Base-by-base conservation (phyloP, 2,113 vertebrate genomes). In the Ascaphus truei region DNA sequence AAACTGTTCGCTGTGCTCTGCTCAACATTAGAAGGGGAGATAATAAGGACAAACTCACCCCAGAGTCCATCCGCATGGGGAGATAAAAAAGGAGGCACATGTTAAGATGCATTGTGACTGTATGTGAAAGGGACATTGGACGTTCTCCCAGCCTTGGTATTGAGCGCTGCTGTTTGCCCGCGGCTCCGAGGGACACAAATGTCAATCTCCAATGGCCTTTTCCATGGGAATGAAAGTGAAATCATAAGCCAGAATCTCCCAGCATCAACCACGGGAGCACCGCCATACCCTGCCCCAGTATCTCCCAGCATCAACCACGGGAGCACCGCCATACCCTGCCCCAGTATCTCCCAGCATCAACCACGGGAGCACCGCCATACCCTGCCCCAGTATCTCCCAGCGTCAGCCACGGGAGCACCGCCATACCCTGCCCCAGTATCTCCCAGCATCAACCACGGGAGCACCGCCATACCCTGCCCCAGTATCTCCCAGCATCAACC, bases 201-300 rank as follows among this genome's bases (percentile, higher is more conserved):
- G 64, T 67, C 51, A 67, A 56, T 56, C 51, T 45, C 52, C 31
- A 57, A 67, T 67, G 51, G 64, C 51, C 64, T 57, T 66, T n/a
- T 55, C 63, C 26, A 33, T 31, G 27, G 26, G 64, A 56, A 57
- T 57, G 48, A 65, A 65, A 65, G 22, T 52, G 15, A 64, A 52
- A 64, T 64, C 25, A 22, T 48, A 37, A 27, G 33, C 50, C 62
- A 65, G 48, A 55, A 26, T 55, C 34, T 53, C 15, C 25, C 48
- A 16, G 23, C 47, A 65, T n/a, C 23, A 51, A 22, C 47, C 15
- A 48, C 23, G 43, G 27, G 29, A 15, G 22, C 16, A 26, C 20
- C 5, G 15, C 53, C 34, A 37, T 3, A 29, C 62, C 33, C 20
- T 34, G 33, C 53, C 34, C 26, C 33, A 13, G 12, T 52, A 45